phyloP scores from a whole-genome alignment of 2,113 vertebrate species.

The Cnemophilus loriae region DNA sequence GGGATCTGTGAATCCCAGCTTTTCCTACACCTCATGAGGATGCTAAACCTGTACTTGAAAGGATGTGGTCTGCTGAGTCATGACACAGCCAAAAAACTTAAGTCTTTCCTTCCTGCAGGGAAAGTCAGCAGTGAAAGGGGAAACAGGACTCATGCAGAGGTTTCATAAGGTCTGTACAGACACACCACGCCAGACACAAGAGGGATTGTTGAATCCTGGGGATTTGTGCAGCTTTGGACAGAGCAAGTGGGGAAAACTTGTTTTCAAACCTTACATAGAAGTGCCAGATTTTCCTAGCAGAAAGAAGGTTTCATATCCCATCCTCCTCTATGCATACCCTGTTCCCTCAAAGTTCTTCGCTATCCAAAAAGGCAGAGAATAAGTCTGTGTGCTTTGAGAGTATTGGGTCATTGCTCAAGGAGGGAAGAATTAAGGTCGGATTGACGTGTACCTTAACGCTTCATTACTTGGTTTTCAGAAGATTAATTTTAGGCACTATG shows the following conservation, averaged over 20 bases:
- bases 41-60: not conserved
- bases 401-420: constrained; percentile 56
- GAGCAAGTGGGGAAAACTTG: not conserved
- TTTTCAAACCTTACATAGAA: not conserved
- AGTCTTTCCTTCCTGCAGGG: not conserved
- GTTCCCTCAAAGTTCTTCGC: not conserved
- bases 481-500: constrained; percentile 45
- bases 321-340: fast-evolving
- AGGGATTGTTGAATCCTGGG: not conserved
- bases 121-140: not conserved
- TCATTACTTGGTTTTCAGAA: constrained; percentile 56
- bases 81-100: not conserved
- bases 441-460: constrained; percentile 46
- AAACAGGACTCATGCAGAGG: not conserved
- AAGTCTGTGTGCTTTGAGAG: not conserved
- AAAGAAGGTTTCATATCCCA: not conserved
- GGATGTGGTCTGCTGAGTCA: not conserved
- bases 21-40: not conserved
- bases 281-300: not conserved
- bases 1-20: not conserved
- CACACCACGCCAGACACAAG: not conserved
- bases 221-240: not conserved
- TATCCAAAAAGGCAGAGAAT: not conserved
- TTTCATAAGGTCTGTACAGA: not conserved
- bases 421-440: constrained; percentile 36